A percentile compares a stretch with the other conserved stretches of the same genome.
phyloP scores from a whole-genome alignment of 2,888 invertebrate species.

The Apotomis capreana region DNA sequence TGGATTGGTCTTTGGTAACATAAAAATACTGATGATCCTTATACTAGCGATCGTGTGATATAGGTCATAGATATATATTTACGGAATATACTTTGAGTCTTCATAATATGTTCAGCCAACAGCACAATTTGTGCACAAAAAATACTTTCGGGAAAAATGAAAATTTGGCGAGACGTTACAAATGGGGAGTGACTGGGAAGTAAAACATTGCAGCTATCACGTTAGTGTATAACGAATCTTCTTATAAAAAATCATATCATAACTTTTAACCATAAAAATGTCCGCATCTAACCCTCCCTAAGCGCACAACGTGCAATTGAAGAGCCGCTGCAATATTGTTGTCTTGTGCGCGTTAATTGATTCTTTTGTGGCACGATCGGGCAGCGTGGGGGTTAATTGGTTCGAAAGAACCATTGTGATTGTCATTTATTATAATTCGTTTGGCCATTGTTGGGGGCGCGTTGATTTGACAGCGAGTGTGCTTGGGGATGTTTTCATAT shows the following conservation, averaged over 20 bases:
- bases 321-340: constrained; percentile 69
- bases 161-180: too few species aligned
- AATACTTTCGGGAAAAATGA: too few species aligned
- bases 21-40: too few species aligned
- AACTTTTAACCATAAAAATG: not conserved
- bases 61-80: too few species aligned
- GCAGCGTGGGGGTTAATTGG: constrained; percentile 33
- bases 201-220: too few species aligned
- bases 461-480: constrained; percentile 20
- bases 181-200: too few species aligned
- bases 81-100: too few species aligned
- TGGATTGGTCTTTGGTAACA: too few species aligned
- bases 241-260: not conserved
- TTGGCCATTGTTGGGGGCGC: constrained; percentile 4
- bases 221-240: too few species aligned
- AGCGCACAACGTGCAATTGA: constrained; percentile 55
- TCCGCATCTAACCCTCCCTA: constrained; percentile 34
- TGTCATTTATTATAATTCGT: constrained; percentile 38
- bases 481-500: constrained; percentile 16
- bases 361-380: constrained; percentile 77
- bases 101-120: too few species aligned
- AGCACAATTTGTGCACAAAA: too few species aligned
- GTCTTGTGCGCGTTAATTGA: constrained; percentile 73
- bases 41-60: too few species aligned
- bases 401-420: constrained; percentile 27